Evolutionary conservation across 2,113 vertebrate genomes (phyloP).

Genomic region (Lasiurus borealis): DNA sequence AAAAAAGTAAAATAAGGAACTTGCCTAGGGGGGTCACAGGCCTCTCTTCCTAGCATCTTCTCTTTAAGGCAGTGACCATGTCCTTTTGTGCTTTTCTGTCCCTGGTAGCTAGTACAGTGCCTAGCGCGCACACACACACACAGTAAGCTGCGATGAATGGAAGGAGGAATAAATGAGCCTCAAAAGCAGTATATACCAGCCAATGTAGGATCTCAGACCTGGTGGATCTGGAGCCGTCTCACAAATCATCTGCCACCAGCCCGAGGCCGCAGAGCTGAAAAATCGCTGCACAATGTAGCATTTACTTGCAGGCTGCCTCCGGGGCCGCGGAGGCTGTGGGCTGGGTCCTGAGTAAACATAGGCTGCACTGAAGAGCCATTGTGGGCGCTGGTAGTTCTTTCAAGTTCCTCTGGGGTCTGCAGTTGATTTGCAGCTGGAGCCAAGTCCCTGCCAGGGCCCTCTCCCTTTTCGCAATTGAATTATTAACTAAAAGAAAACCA

Average conservation of each 20-base stretch:
- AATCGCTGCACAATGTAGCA: constrained; percentile 70
- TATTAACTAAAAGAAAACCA: constrained; percentile 71
- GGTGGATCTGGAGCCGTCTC: constrained; percentile 22
- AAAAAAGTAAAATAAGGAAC: neutral
- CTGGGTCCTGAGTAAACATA: constrained; percentile 72
- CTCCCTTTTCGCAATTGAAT: constrained; percentile 21
- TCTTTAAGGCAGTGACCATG: neutral
- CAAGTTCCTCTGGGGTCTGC: constrained; percentile 72
- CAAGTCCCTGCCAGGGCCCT: constrained; percentile 47
- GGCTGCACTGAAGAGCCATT: constrained; percentile 75
- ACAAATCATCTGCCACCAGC: constrained; percentile 67
- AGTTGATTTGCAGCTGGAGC: constrained; percentile 71
- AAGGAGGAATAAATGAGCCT: neutral
- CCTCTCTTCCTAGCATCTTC: neutral
- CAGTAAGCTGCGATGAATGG: neutral
- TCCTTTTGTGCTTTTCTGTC: neutral
- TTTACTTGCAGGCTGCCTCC: constrained; percentile 71
- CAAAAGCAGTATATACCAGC: neutral
- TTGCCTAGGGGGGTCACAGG: neutral
- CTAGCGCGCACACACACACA: neutral
- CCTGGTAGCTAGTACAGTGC: neutral
- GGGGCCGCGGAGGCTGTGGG: constrained; percentile 61
- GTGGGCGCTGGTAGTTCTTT: constrained; percentile 67
- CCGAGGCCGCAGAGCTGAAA: constrained; percentile 55
- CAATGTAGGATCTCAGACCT: constrained; percentile 46